Evolutionary conservation across 2,113 vertebrate species (phyloP).

Genomic region (Callipepla californica): DNA sequence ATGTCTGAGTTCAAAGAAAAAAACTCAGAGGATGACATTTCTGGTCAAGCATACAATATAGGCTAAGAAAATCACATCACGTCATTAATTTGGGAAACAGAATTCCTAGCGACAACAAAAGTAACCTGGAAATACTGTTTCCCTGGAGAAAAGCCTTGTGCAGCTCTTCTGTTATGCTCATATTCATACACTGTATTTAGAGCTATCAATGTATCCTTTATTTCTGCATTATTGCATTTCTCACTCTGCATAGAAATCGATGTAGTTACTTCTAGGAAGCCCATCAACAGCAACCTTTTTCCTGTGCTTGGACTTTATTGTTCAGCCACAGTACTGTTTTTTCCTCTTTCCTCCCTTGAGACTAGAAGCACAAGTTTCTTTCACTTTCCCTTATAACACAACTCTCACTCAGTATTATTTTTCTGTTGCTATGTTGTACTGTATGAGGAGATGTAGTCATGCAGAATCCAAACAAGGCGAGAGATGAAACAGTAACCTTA

Average conservation of each 20-base stretch:
- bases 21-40: background rate
- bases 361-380: background rate
- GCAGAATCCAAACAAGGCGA: background rate
- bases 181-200: background rate
- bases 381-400: constrained; percentile 47
- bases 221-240: background rate
- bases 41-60: background rate
- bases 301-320: background rate
- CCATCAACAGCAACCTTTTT: constrained; percentile 41
- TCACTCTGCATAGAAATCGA: background rate
- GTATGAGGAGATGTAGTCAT: background rate
- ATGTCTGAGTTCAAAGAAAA: constrained; percentile 2
- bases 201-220: background rate
- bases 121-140: background rate
- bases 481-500: constrained; percentile 20
- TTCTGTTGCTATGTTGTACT: background rate
- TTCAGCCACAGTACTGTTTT: constrained; percentile 11
- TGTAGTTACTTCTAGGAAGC: constrained; percentile 2
- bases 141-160: background rate
- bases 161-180: background rate
- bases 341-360: constrained; percentile 20
- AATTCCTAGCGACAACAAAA: background rate
- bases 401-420: background rate
- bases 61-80: background rate
- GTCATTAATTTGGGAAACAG: background rate